Base-by-base conservation (phyloP, 1,140 invertebrate species). In the Saccostrea glomerata region DNA sequence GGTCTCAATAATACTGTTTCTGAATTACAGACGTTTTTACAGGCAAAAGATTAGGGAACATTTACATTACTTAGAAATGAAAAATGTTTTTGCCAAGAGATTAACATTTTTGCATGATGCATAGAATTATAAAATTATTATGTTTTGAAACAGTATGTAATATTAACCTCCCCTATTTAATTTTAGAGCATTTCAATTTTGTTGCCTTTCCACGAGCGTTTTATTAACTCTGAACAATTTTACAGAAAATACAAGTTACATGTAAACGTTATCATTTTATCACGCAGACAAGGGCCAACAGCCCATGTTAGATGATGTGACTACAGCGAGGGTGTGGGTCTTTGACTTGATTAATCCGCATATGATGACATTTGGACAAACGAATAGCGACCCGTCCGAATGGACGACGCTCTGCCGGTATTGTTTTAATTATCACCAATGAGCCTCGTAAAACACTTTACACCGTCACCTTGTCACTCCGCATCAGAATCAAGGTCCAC, bases 401-500 rank as follows among this genome's bases (percentile, higher is more conserved):
- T 15, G 70, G 70, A 77, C 70, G 70, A 77, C 70, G 25, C 25
- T 77, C 23, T 30, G 70, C 9, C 70, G 70, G 70, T 25, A 77
- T 36, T 77, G 30, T 36, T 77, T 77, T 77, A 77, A 1, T 77
- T 77, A 77, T 77, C 30, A 77, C 23, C 70, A 25, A 77, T 25
- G 15, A 77, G 23, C 70, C 70, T 77, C 70, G 15, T 77, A 77
- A 77, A 77, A 25, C 23, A 77, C 25, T 17, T 77, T 15, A 30
- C 25, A 30, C 15, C 25, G 70, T 77, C 70, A 30, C 30, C 70
- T 36, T 77, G 70, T 30, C 25, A 36, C 25, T 36, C 25, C 25
- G 23, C 70, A 30, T 30, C 25, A 77, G 25, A 13, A 30, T 77
- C 70, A 36, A 25, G 70, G 15, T 11, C 7, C 15, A 25, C 60